A percentile compares a stretch with the other conserved stretches of the same genome.
Evolutionary conservation across 2,888 invertebrate species (phyloP).

Genomic region (Baccha elongata): DNA sequence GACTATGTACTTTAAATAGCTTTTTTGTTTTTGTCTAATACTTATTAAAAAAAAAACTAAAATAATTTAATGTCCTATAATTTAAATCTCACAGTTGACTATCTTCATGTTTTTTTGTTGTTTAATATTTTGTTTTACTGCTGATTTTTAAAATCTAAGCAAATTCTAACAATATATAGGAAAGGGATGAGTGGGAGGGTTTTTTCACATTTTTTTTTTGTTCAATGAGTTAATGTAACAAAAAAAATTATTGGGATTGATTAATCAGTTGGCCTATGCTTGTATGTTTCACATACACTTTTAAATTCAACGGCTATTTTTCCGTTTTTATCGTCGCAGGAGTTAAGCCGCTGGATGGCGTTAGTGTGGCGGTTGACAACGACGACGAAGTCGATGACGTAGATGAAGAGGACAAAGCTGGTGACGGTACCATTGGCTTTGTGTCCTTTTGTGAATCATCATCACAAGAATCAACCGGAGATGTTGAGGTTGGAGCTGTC

Average conservation of each 20-base stretch:
- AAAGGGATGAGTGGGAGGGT: slow-evolving; percentile 10
- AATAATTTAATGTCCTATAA: slow-evolving; percentile 73
- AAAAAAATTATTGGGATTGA: slow-evolving; percentile 54
- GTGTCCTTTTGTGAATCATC: slow-evolving; percentile 53
- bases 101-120: slow-evolving; percentile 64
- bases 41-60: slow-evolving; percentile 62
- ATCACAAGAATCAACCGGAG: slow-evolving; percentile 73
- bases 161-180: slow-evolving; percentile 45
- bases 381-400: slow-evolving; percentile 54
- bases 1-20: slow-evolving; percentile 65
- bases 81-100: slow-evolving; percentile 77
- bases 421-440: slow-evolving; percentile 59
- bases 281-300: slow-evolving; percentile 64
- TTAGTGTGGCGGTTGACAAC: slow-evolving; percentile 32
- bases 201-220: background rate
- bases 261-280: slow-evolving; percentile 66
- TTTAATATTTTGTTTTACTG: slow-evolving; percentile 57
- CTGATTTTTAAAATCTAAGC: slow-evolving; percentile 68
- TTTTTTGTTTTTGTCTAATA: slow-evolving; percentile 56
- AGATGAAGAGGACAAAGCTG: slow-evolving; percentile 57
- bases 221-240: slow-evolving; percentile 15
- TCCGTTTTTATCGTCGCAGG: slow-evolving; percentile 47
- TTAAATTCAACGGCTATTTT: slow-evolving; percentile 68
- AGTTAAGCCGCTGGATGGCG: slow-evolving; percentile 32
- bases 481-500: slow-evolving; percentile 60